Evolutionary conservation across 1,140 invertebrate species (phyloP).

Genomic region (Oreohelix idahoensis): DNA sequence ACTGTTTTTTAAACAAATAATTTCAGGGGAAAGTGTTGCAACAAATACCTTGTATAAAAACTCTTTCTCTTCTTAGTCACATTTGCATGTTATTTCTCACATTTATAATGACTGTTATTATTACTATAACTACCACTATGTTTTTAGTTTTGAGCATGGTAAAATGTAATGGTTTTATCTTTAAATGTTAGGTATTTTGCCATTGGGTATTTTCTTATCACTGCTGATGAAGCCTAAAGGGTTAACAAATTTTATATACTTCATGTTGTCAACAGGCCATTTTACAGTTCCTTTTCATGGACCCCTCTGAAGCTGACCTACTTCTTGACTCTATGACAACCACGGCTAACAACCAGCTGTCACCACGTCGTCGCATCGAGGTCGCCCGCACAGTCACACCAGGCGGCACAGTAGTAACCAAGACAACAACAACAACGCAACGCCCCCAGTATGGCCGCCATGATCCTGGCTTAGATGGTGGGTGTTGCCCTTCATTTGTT

Average conservation of each 20-base stretch:
- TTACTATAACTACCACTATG: no score
- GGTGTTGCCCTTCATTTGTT: background rate
- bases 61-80: no score
- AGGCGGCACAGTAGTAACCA: slow-evolving; percentile 71
- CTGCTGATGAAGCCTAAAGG: background rate
- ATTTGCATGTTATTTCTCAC: no score
- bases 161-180: no score
- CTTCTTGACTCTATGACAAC: slow-evolving; percentile 46
- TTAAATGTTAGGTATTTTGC: no score
- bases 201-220: no score
- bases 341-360: slow-evolving; percentile 48
- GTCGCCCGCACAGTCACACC: slow-evolving; percentile 66
- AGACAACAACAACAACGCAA: slow-evolving; percentile 71
- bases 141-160: no score
- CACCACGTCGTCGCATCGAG: slow-evolving; percentile 66
- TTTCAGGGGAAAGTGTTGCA: no score
- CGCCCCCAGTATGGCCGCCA: slow-evolving; percentile 55
- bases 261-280: no score
- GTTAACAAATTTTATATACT: slow-evolving; percentile 10
- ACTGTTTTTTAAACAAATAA: no score
- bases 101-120: no score
- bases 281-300: slow-evolving; percentile 90
- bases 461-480: slow-evolving; percentile 62
- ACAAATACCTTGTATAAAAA: no score
- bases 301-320: slow-evolving; percentile 72